phyloP scores from a whole-genome alignment of 2,888 invertebrate genomes.

The Lithosia quadra region DNA sequence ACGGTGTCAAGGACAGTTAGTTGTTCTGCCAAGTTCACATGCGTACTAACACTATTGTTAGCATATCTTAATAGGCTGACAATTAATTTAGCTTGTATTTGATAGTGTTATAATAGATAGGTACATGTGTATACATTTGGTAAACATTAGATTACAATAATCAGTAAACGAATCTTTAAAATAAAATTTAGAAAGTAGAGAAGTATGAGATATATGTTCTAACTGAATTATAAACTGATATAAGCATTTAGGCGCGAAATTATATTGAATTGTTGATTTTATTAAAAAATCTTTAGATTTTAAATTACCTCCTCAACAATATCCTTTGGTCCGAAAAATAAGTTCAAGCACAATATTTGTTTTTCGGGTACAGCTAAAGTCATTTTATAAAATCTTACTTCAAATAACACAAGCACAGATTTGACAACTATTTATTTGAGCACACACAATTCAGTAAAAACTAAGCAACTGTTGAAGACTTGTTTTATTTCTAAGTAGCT shows the following conservation, averaged over 20 bases:
- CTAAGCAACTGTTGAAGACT: slow-evolving; percentile 21
- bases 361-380: slow-evolving; percentile 14
- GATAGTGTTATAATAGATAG: background rate
- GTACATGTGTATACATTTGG: background rate
- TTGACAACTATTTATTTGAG: slow-evolving; percentile 13
- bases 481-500: slow-evolving; percentile 15
- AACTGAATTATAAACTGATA: background rate
- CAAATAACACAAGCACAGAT: slow-evolving; percentile 14
- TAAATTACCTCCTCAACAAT: background rate
- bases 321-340: background rate
- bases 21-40: background rate
- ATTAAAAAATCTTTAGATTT: background rate
- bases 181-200: background rate
- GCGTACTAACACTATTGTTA: background rate
- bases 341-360: slow-evolving; percentile 9
- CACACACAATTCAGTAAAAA: slow-evolving; percentile 19
- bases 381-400: slow-evolving; percentile 6
- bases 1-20: background rate
- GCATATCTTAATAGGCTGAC: background rate
- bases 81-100: background rate
- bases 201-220: background rate
- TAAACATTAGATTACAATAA: too few species aligned
- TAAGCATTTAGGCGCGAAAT: background rate
- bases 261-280: background rate
- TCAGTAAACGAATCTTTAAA: background rate